Conservation (phyloP, 2,888 invertebrate species). For the Hirtodrosophila histrioides region DNA sequence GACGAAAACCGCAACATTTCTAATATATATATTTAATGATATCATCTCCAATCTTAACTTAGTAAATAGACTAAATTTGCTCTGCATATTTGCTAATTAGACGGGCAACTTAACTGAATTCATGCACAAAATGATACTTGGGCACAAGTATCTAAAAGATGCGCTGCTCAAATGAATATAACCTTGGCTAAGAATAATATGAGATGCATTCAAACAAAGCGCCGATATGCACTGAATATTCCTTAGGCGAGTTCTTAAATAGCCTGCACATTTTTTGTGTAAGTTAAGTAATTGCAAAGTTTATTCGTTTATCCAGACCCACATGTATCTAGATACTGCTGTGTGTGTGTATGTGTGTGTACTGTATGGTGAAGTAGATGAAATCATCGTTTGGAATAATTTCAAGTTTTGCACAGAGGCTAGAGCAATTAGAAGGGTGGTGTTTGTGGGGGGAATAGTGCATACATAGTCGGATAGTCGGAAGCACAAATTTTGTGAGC, state of each 20-base stretch:
- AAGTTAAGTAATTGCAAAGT: slow-evolving; percentile 36
- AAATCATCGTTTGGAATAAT: slow-evolving; percentile 76
- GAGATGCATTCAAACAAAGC: slow-evolving; percentile 36
- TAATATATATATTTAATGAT: slow-evolving; percentile 42
- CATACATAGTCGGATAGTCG: slow-evolving; percentile 27
- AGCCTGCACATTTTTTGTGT: slow-evolving; percentile 18
- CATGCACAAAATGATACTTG: slow-evolving; percentile 25
- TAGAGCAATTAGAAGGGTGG: slow-evolving; percentile 16
- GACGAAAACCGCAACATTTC: not conserved
- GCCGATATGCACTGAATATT: slow-evolving; percentile 27
- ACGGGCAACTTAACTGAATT: slow-evolving; percentile 14
- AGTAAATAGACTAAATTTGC: slow-evolving; percentile 50
- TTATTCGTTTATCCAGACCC: slow-evolving; percentile 41
- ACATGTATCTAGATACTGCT: slow-evolving; percentile 30
- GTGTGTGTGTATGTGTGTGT: slow-evolving; percentile 13
- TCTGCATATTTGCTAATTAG: slow-evolving; percentile 71
- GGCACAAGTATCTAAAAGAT: slow-evolving; percentile 19
- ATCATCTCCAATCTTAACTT: slow-evolving; percentile 57
- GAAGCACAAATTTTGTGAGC: slow-evolving; percentile 45
- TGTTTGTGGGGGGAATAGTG: slow-evolving; percentile 11
- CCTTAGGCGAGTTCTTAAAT: slow-evolving; percentile 24
- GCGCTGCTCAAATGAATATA: slow-evolving; percentile 61
- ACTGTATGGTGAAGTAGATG: slow-evolving; percentile 64
- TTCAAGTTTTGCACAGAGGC: slow-evolving; percentile 60
- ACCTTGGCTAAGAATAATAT: slow-evolving; percentile 53